Base-by-base conservation (phyloP, 2,113 vertebrate genomes). In the Salvator merianae region DNA sequence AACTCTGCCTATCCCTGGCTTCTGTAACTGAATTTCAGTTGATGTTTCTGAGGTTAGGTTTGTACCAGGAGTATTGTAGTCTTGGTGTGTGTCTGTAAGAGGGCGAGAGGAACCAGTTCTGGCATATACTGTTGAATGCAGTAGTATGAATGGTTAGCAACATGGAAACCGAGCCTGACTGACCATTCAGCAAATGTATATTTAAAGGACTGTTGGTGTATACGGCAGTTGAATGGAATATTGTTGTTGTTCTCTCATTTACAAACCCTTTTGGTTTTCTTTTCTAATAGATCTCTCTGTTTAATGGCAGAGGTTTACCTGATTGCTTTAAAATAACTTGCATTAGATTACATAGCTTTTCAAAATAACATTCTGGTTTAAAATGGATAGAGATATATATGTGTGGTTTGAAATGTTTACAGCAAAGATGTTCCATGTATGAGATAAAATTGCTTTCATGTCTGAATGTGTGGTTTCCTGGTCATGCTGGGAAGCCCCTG, bases 401-500 rank as follows among this genome's bases (percentile, higher is more conserved):
- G 24, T 47, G 79, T n/a, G 20, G 1, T 68, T 79, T 79, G 40
- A 65, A 63, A 18, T 74, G 63, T 9, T 83, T 63, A 30, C 38
- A 26, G 74, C 84, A 77, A 77, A 40, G 47, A 74, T 70, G 47
- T 24, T 91, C 1, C 73, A 74, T n/a, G 70, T 72, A 85, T 53
- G 71, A 87, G 32, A 77, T 12, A 43, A 76, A 82, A 89, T 88
- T 75, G 47, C 84, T 80, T 26, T 83, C 74, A 82, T 68, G 55
- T 77, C 16, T 65, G 83, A 91, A 89, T 82, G 30, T 43, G 90
- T 82, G 81, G 55, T 43, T 92, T 77, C 82, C 18, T 24, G n/a
- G 83, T 59, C 84, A 81, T 59, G 20, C 68, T 85, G 92, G 92
- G 94, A 93, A 94, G 74, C 87, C 89, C 88, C 79, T 88, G 81